Conservation (phyloP, 2,113 vertebrate genomes). For the Osmerus eperlanus region DNA sequence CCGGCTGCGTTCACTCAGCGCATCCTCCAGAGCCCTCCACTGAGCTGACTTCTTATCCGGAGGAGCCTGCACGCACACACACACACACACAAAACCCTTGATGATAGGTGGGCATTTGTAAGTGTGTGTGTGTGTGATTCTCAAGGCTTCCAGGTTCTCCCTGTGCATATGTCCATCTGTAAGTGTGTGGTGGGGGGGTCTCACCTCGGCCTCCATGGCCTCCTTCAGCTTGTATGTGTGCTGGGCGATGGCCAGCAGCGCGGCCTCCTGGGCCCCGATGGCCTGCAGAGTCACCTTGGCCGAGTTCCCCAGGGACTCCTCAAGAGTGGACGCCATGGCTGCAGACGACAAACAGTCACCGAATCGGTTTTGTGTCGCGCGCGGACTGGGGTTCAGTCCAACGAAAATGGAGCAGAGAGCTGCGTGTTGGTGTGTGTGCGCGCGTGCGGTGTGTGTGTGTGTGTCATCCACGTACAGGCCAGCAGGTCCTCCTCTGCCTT, state of each 20-base stretch:
- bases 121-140: neutral
- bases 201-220: slow-evolving; percentile 91
- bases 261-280: slow-evolving; percentile 85
- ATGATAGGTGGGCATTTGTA: neutral
- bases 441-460: neutral
- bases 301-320: slow-evolving; percentile 76
- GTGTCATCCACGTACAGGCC: slow-evolving; percentile 64
- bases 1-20: slow-evolving; percentile 77
- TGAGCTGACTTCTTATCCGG: slow-evolving; percentile 81
- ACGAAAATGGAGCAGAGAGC: neutral
- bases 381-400: too few species aligned
- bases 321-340: slow-evolving; percentile 81
- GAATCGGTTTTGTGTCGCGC: too few species aligned
- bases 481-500: slow-evolving; percentile 77
- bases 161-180: neutral
- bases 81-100: neutral
- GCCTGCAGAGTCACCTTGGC: slow-evolving; percentile 82
- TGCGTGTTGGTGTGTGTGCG: neutral
- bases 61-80: slow-evolving; percentile 62
- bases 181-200: neutral
- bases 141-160: neutral
- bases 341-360: slow-evolving; percentile 3
- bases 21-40: slow-evolving; percentile 87
- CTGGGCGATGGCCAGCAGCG: slow-evolving; percentile 79
- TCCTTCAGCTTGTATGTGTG: slow-evolving; percentile 83